Percentiles rank a stretch among this genome's conserved stretches.
Evolutionary conservation across 2,113 vertebrate genomes (phyloP).

Genomic region (Cavia aperea): DNA sequence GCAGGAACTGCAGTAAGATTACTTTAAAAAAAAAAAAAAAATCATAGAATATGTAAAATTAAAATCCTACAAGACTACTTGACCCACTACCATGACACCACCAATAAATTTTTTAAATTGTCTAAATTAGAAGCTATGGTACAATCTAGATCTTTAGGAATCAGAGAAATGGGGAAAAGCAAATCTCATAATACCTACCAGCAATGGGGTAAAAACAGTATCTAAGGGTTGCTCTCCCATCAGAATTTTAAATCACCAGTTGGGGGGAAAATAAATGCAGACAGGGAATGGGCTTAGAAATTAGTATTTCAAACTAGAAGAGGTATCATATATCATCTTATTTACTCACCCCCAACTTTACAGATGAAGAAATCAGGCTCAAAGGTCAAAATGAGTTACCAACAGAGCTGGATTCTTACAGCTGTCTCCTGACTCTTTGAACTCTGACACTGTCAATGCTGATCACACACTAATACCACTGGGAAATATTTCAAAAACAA

Average conservation of each 20-base stretch:
- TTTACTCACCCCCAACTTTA: not conserved
- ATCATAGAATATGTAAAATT: not conserved
- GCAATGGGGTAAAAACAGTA: not conserved
- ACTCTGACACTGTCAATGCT: not conserved
- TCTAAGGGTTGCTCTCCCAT: not conserved
- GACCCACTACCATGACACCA: not conserved
- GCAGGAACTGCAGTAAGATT: not conserved
- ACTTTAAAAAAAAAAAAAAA: slow-evolving; percentile 37
- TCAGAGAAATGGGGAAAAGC: not conserved
- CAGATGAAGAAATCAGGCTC: slow-evolving; percentile 13
- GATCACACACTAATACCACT: not conserved
- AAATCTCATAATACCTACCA: not conserved
- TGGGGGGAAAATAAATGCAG: not conserved
- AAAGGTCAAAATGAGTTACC: not conserved
- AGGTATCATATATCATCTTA: not conserved
- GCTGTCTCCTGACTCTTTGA: not conserved
- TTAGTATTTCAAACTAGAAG: slow-evolving; percentile 28
- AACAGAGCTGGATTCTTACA: not conserved
- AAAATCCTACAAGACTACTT: not conserved
- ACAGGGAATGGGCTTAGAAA: not conserved
- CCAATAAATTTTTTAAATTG: not conserved
- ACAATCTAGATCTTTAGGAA: not conserved
- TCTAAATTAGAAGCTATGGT: not conserved
- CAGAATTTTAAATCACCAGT: not conserved
- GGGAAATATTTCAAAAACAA: slow-evolving; percentile 11